Evolutionary conservation across 1,140 invertebrate species (phyloP), one percentile per base, ranked within the genome.

Genomic region (Drosophila pandora): DNA sequence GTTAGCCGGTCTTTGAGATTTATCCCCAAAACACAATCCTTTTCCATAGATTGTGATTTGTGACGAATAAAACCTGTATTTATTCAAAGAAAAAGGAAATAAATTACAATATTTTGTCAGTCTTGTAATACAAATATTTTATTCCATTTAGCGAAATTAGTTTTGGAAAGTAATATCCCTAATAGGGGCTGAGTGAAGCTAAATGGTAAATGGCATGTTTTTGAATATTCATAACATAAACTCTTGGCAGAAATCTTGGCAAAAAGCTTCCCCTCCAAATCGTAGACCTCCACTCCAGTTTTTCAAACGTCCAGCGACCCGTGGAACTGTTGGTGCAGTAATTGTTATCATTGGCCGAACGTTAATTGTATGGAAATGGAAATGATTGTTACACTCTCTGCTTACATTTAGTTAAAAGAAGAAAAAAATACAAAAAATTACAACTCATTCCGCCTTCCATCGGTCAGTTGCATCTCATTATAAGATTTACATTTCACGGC

Each of bases 361-460:
- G 70, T 63, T 85, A 84, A 87, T 85, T 87, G 69, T 53, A 85
- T 87, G 81, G 57, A 75, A 87, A 85, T 78, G 58, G 61, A 61
- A 67, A 60, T 49, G 50, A 73, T 72, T 69, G 79, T 81, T 85
- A 78, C 83, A 87, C 82, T 82, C 82, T 82, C 74, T 78, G 82
- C 58, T 22, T 74, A 49, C 71, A 73, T 47, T 69, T 63, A 74
- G 61, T 43, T 54, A 45, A 57, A 48, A 21, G 13, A 39, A 57
- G 47, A 43, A 43, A 7, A 30, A 50, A 62, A 83, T n/a, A n/a
- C n/a, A n/a, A n/a, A n/a, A 62, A 83, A 76, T 72, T 67, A 55
- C 76, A 79, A 60, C 78, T 71, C 43, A 58, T 56, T 57, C 47
- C 41, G 45, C 57, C 55, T 68, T 55, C 52, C 48, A 28, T 32